phyloP scores from a whole-genome alignment of 2,113 vertebrate species.

The Bos indicus region DNA sequence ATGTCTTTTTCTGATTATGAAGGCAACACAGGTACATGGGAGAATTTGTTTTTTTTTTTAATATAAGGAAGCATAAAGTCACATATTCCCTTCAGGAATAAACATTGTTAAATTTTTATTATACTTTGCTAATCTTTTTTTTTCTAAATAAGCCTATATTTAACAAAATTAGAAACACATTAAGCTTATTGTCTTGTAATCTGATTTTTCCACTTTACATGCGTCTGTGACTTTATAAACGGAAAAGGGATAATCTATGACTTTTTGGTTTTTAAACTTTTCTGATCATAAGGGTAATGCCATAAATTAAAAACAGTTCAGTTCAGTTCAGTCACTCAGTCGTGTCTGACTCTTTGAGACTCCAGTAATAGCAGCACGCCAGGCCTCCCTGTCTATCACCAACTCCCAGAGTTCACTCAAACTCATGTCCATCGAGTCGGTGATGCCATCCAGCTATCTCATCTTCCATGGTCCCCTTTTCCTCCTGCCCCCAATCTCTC shows the following conservation, averaged over 20 bases:
- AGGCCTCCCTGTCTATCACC: no score
- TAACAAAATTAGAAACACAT: not conserved
- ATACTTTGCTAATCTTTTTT: not conserved
- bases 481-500: no score
- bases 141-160: not conserved
- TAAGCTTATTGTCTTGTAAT: not conserved
- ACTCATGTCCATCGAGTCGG: rapidly evolving
- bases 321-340: no score
- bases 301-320: not conserved
- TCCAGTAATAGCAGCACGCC: rapidly evolving
- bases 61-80: not conserved
- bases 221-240: not conserved
- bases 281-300: not conserved
- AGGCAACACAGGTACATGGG: not conserved
- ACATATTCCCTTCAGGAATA: not conserved
- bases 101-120: not conserved
- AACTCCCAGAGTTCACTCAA: no score
- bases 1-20: not conserved
- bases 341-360: no score
- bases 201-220: not conserved
- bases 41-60: not conserved
- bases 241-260: not conserved
- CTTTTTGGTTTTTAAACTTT: not conserved
- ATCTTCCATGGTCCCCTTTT: no score
- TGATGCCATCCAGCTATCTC: no score